Conservation (phyloP, 2,113 vertebrate species). For the Chiloscyllium plagiosum region DNA sequence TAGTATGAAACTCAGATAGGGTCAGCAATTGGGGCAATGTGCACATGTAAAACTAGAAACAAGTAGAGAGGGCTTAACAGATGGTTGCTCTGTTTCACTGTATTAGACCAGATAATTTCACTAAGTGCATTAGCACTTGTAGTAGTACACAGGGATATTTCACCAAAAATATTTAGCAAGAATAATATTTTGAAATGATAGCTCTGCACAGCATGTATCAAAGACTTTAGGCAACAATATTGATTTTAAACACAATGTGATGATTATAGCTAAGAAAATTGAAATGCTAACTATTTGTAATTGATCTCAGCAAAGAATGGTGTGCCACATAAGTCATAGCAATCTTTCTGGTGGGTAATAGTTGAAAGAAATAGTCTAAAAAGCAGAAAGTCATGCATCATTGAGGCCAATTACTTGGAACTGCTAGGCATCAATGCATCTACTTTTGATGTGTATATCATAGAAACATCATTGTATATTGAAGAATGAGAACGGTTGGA, state of each 20-base stretch:
- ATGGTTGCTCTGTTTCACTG: conserved; percentile 2
- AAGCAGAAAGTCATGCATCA: neutral
- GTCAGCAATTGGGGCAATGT: neutral
- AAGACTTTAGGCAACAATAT: neutral
- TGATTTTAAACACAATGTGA: neutral
- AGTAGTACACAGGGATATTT: neutral
- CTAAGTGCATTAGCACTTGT: neutral
- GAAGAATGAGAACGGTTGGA: conserved; percentile 12
- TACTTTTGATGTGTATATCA: conserved; percentile 7
- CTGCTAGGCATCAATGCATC: neutral
- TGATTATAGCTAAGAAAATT: neutral
- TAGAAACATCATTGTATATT: neutral
- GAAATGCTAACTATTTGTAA: neutral
- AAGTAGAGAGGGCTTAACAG: neutral
- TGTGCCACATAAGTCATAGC: neutral
- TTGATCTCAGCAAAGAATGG: neutral
- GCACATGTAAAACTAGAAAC: neutral
- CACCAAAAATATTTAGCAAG: neutral
- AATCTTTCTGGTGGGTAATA: conserved; percentile 23
- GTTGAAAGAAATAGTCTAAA: conserved; percentile 3
- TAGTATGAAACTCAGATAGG: neutral
- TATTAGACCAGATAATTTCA: neutral
- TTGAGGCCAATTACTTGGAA: neutral
- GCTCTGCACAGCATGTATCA: neutral
- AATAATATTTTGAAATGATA: neutral